phyloP scores from a whole-genome alignment of 2,888 invertebrate species.

The Philopedon plagiatum region DNA sequence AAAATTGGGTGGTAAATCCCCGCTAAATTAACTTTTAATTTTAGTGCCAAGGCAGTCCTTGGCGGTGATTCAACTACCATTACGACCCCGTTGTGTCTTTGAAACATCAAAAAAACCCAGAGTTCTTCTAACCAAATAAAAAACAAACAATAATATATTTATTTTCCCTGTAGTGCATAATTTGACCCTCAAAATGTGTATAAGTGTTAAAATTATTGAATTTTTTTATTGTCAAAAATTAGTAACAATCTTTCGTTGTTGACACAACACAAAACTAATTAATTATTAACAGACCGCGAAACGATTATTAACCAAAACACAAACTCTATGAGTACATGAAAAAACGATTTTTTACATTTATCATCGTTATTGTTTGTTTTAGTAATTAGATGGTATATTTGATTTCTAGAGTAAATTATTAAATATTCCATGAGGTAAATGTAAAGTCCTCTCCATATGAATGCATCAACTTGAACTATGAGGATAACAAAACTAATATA shows the following conservation, averaged over 20 bases:
- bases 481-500: no score
- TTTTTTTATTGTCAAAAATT: slow-evolving; percentile 2
- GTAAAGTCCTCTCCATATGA: slow-evolving; percentile 3
- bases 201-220: background rate
- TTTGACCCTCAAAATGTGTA: background rate
- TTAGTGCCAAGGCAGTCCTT: no score
- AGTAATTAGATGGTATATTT: slow-evolving; percentile 7
- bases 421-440: slow-evolving; percentile 30
- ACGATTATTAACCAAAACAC: slow-evolving; percentile 26
- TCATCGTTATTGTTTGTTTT: background rate
- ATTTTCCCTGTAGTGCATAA: background rate
- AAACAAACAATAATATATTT: no score
- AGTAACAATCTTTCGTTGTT: background rate
- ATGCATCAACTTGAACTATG: no score
- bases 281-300: slow-evolving; percentile 27
- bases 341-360: slow-evolving; percentile 1
- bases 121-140: no score
- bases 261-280: slow-evolving; percentile 17
- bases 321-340: slow-evolving; percentile 2
- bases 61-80: no score
- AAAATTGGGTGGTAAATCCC: no score
- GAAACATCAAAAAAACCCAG: no score
- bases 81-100: no score
- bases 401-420: slow-evolving; percentile 11
- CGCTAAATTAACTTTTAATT: no score